Evolutionary conservation across 2,888 invertebrate species (phyloP).

Genomic region (Pachymerium ferrugineum): DNA sequence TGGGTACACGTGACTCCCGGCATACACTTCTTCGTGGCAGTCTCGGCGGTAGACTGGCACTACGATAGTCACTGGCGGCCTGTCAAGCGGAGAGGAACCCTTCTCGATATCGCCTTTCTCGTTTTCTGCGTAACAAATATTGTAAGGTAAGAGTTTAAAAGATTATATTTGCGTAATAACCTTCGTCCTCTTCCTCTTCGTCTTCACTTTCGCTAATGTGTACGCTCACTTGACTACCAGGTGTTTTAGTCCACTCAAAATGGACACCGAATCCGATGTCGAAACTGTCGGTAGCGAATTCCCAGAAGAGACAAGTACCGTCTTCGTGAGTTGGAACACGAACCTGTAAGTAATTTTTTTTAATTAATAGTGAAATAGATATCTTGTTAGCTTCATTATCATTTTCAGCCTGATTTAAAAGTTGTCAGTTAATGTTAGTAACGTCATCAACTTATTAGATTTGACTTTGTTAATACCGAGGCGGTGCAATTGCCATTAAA

Average conservation of each 20-base stretch:
- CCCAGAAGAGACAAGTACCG: slow-evolving; percentile 94
- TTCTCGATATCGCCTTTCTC: slow-evolving; percentile 59
- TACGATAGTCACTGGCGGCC: slow-evolving; percentile 71
- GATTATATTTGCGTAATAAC: neutral
- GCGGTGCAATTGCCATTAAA: too few species aligned
- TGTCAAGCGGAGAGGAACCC: slow-evolving; percentile 47
- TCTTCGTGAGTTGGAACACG: slow-evolving; percentile 93
- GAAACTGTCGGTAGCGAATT: slow-evolving; percentile 96
- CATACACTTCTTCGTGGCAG: slow-evolving; percentile 93
- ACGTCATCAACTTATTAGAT: too few species aligned
- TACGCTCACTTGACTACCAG: slow-evolving; percentile 77
- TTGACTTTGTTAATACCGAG: too few species aligned
- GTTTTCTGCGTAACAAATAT: neutral
- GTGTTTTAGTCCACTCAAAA: slow-evolving; percentile 93
- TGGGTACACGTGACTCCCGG: slow-evolving; percentile 94
- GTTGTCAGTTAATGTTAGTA: too few species aligned
- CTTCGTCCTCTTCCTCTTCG: slow-evolving; percentile 61
- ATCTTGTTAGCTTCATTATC: too few species aligned
- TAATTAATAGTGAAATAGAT: neutral
- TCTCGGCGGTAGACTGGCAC: slow-evolving; percentile 94
- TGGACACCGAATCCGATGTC: slow-evolving; percentile 97
- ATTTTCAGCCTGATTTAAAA: too few species aligned
- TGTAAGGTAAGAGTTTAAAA: neutral
- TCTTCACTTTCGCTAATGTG: slow-evolving; percentile 95
- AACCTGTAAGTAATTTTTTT: slow-evolving; percentile 49